A percentile compares a stretch with the other conserved stretches of the same genome.
Evolutionary conservation across 2,113 vertebrate species (phyloP).

Genomic region (Ivindomyrus marchei): DNA sequence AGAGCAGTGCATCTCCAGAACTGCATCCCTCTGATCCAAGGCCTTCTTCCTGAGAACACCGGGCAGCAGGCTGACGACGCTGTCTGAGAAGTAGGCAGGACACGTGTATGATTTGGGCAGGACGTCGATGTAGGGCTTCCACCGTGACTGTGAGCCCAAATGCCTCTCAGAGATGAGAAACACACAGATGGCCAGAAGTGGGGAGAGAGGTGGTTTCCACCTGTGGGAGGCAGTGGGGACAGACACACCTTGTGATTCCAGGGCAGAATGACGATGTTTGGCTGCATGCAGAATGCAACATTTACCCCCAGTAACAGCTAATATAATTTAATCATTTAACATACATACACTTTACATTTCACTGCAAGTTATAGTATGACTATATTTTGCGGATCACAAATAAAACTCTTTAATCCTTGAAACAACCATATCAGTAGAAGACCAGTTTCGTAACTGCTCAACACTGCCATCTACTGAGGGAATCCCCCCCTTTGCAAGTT

Average conservation of each 20-base stretch:
- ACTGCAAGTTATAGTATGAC: background rate
- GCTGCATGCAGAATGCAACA: background rate
- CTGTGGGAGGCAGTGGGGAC: conserved; percentile 31
- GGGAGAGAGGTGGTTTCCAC: conserved; percentile 62
- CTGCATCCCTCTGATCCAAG: conserved; percentile 55
- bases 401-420: background rate
- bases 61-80: conserved; percentile 63
- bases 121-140: conserved; percentile 80
- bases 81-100: conserved; percentile 61
- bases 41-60: conserved; percentile 52
- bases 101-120: conserved; percentile 76
- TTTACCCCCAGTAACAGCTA: background rate
- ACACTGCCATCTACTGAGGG: background rate
- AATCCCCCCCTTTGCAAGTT: conserved; percentile 22
- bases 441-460: background rate
- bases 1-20: conserved; percentile 59
- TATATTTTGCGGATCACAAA: background rate
- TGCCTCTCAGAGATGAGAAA: conserved; percentile 82
- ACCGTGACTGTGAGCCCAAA: conserved; percentile 59
- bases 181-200: conserved; percentile 73
- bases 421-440: background rate
- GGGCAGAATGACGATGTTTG: background rate
- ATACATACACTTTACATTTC: background rate
- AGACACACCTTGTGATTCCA: background rate
- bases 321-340: background rate